Conservation (phyloP, 2,113 vertebrate species). For the Toxotes chatareus region DNA sequence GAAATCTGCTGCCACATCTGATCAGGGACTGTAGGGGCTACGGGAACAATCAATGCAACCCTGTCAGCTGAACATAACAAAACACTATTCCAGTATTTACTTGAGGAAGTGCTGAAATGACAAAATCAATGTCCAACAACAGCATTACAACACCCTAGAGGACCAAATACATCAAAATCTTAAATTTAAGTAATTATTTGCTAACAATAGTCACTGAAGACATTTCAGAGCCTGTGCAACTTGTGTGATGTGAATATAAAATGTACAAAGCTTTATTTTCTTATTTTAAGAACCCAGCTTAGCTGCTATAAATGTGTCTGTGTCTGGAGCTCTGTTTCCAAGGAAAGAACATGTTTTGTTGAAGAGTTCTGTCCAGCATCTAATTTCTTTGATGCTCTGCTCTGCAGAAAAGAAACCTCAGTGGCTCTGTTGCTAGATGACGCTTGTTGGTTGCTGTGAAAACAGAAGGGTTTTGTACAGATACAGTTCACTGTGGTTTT, state of each 20-base stretch:
- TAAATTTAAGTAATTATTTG: constrained; percentile 1
- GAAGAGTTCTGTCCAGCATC: constrained; percentile 1
- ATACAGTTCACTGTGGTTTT: constrained; percentile 14
- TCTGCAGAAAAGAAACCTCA: constrained; percentile 12
- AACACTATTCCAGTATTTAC: background rate
- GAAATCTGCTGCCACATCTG: constrained; percentile 20
- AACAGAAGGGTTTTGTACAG: constrained; percentile 13
- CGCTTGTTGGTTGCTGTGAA: constrained; percentile 18
- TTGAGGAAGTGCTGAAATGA: background rate
- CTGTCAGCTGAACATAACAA: constrained; percentile 14
- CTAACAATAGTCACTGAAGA: background rate
- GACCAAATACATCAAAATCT: background rate
- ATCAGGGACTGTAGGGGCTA: constrained; percentile 18
- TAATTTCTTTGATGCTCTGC: constrained; percentile 31
- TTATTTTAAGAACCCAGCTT: background rate
- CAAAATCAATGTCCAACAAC: constrained; percentile 13
- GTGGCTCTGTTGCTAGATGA: constrained; percentile 16
- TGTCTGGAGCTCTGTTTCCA: constrained; percentile 22
- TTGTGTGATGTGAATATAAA: background rate
- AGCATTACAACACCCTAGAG: background rate
- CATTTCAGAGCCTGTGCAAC: background rate
- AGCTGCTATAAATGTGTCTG: background rate
- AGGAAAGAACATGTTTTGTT: constrained; percentile 1
- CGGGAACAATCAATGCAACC: constrained; percentile 32
- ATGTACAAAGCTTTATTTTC: background rate